Evolutionary conservation across 35 echinoderm and acorn worm species (phyloP), one percentile per base, ranked within the genome.

Genomic region (Ptychodera flava): DNA sequence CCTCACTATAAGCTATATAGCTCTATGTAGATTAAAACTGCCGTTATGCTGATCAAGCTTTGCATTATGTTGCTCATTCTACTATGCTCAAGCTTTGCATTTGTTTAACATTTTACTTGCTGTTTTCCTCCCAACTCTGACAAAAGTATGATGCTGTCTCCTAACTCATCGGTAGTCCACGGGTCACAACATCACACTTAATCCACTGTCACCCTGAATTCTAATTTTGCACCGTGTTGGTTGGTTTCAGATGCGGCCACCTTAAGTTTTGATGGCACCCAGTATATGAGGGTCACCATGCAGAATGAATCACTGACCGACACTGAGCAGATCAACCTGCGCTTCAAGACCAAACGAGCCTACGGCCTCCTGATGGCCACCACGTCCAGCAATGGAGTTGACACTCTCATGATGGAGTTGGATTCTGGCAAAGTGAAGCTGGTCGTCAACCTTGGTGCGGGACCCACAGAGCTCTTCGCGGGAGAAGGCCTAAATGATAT

Each of bases 191-290:
- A n/a, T n/a, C n/a, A n/a, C n/a, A n/a, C n/a, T n/a, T n/a, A n/a
- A n/a, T n/a, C n/a, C n/a, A n/a, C n/a, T n/a, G n/a, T n/a, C n/a
- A n/a, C n/a, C n/a, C n/a, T n/a, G n/a, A n/a, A n/a, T n/a, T n/a
- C n/a, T n/a, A n/a, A n/a, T n/a, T n/a, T n/a, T n/a, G n/a, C n/a
- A n/a, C n/a, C n/a, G n/a, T n/a, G n/a, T n/a, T n/a, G n/a, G n/a
- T 32, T 78, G 45, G 1, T 78, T 0, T 28, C 90, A 98, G 95
- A 92, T 37, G 95, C 91, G 12, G 88, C 90, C 33, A 79, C 90
- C 16, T 78, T 92, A 36, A 86, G 87, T 2, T 98, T 98, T 84
- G 93, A 98, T 88, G 95, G 95, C 36, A 87, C 89, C 45, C 90
- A 94, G 35, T 93, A 89, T 36, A 85, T 98, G 87, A 78, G 87